Base-by-base conservation (phyloP, 2,113 vertebrate genomes). In the Cochlearius cochlearius region DNA sequence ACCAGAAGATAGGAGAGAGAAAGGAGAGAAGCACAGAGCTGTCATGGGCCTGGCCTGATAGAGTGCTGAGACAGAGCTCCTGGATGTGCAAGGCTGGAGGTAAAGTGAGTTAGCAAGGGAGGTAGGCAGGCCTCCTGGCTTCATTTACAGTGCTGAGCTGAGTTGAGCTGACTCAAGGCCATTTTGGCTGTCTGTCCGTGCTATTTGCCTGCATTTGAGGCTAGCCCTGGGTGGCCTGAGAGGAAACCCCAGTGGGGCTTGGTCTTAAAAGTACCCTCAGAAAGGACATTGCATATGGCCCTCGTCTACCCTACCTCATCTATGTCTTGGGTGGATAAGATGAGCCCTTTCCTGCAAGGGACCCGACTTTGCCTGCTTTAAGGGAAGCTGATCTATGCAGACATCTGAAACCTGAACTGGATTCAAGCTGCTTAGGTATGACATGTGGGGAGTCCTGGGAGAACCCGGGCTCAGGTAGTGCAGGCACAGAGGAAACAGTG, bases 311-410 rank as follows among this genome's bases (percentile, higher is more conserved):
- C 45, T 16, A 2, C 38, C 45, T 64, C 4, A 0, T 25, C 45
- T 63, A 1, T 1, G 0, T 25, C 30, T 34, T 6, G 12, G 21
- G 11, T 0, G 7, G 34, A 6, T n/a, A 17, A 32, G 63, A 25
- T 15, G 41, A 12, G 30, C 25, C 34, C 27, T 91, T 39, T 59
- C 60, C 27, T 62, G 1, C 7, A 23, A 63, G 47, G 26, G 15
- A 7, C 21, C 8, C 29, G 73, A 15, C 56, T 68, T 34, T 38
- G 13, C 8, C 82, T 47, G 60, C 64, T 38, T 29, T 43, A 34
- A 32, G 49, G 79, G 41, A 59, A 62, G 21, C 45, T 73, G 91
- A 56, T 19, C 11, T 36, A 7, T 55, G 60, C 52, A 75, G 38
- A 11, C 20, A 15, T 20, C 41, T 77, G 56, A 30, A 50, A 11